phyloP scores from a whole-genome alignment of 2,113 vertebrate genomes.

The Oreotrochilus melanogaster region DNA sequence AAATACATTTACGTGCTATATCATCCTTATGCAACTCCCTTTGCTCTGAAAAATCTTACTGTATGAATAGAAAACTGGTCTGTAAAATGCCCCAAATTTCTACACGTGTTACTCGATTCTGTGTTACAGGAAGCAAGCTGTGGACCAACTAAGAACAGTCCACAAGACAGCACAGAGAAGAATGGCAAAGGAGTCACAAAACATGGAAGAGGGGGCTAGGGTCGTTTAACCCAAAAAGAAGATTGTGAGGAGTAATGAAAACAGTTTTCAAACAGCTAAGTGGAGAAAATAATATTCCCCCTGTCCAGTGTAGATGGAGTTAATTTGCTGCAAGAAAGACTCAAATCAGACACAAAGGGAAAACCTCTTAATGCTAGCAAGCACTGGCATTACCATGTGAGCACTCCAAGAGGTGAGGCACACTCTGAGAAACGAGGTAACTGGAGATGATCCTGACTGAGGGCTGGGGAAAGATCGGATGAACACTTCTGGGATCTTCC shows the following conservation, averaged over 20 bases:
- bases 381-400: background rate
- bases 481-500: background rate
- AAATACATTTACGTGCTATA: background rate
- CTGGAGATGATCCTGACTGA: background rate
- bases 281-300: background rate
- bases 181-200: background rate
- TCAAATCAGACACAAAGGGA: background rate
- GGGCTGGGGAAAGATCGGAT: accelerated
- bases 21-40: background rate
- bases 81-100: background rate
- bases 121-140: background rate
- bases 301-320: accelerated
- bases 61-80: background rate
- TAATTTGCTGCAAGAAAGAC: background rate
- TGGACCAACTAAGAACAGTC: background rate
- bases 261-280: accelerated
- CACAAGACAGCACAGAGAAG: background rate
- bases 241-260: background rate
- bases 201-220: background rate
- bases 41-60: background rate
- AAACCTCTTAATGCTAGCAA: background rate
- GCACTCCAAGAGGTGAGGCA: no score
- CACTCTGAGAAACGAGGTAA: background rate
- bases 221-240: background rate
- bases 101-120: background rate